Conservation (phyloP, 2,888 invertebrate genomes). For the Liposcelis brunnea region DNA sequence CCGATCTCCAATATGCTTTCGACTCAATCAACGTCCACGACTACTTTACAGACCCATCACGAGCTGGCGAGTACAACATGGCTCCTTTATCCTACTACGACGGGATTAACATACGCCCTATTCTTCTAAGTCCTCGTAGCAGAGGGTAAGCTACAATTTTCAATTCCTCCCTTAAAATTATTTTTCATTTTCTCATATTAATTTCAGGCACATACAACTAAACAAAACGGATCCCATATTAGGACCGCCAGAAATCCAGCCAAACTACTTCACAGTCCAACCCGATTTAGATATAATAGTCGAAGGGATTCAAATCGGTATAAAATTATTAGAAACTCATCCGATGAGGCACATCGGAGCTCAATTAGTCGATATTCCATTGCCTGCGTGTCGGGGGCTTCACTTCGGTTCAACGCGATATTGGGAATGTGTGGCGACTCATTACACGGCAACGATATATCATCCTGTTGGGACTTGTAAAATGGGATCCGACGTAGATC, state of each 20-base stretch:
- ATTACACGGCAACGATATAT: conserved; percentile 51
- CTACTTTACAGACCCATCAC: conserved; percentile 38
- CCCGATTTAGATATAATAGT: conserved; percentile 28
- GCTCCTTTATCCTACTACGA: conserved; percentile 41
- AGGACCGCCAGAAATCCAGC: conserved; percentile 53
- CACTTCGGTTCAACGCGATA: conserved; percentile 45
- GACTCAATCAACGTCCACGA: conserved; percentile 39
- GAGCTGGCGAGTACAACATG: conserved; percentile 29
- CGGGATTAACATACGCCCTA: conserved; percentile 34
- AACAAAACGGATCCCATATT: conserved; percentile 50
- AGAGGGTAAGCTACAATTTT: conserved; percentile 29
- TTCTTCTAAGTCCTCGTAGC: conserved; percentile 43
- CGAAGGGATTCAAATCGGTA: conserved; percentile 34
- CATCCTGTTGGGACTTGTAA: conserved; percentile 32
- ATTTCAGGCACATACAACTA: conserved; percentile 30
- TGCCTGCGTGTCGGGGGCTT: conserved; percentile 35
- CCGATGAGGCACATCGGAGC: conserved; percentile 39
- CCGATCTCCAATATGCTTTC: conserved; percentile 49
- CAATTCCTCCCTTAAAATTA: background rate
- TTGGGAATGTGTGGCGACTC: conserved; percentile 42
- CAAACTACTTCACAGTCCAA: conserved; percentile 42
- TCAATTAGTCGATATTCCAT: conserved; percentile 33
- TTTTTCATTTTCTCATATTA: background rate
- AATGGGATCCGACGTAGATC: conserved; percentile 24
- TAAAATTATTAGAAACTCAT: conserved; percentile 39